These are phyloP conservation scores for Atta cephalotes DNA, from an alignment of 1,140 invertebrate species.

Conservation along the genomic window DNA sequence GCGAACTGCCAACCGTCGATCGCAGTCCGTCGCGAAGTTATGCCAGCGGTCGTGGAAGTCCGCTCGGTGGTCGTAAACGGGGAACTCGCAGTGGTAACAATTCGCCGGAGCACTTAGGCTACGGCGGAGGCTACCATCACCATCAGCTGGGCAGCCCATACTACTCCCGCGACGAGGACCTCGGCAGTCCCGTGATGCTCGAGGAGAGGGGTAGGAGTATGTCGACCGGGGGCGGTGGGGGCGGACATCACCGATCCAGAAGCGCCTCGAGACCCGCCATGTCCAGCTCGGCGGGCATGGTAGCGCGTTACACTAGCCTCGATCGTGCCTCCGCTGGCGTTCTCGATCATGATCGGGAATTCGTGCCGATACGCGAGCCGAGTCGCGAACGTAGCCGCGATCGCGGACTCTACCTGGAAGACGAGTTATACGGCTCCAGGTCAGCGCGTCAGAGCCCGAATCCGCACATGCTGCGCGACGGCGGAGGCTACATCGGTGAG, in stretches of 20 bases:
- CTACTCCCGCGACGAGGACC: slow-evolving; percentile 91
- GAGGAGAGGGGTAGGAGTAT: slow-evolving; percentile 89
- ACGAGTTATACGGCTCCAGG: slow-evolving; percentile 90
- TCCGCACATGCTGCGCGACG: slow-evolving; percentile 85
- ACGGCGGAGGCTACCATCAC: slow-evolving; percentile 86
- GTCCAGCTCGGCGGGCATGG: slow-evolving; percentile 86
- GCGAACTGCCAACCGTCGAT: slow-evolving; percentile 93
- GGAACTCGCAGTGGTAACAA: slow-evolving; percentile 88
- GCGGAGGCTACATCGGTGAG: slow-evolving; percentile 93
- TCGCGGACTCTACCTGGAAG: slow-evolving; percentile 90
- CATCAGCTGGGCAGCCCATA: slow-evolving; percentile 89
- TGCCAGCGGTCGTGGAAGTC: slow-evolving; percentile 88
- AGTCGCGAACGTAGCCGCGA: slow-evolving; percentile 88
- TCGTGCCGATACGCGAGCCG: slow-evolving; percentile 92
- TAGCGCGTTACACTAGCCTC: slow-evolving; percentile 91
- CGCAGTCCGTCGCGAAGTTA: slow-evolving; percentile 92
- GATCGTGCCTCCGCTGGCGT: slow-evolving; percentile 89
- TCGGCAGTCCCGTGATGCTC: slow-evolving; percentile 89
- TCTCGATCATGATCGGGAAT: slow-evolving; percentile 91
- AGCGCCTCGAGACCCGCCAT: slow-evolving; percentile 88
- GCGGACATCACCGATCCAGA: slow-evolving; percentile 88
- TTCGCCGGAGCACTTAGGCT: slow-evolving; percentile 87
- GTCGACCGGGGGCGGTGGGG: slow-evolving; percentile 88
- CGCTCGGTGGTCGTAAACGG: slow-evolving; percentile 86
- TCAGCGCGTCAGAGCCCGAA: slow-evolving; percentile 93